Percentiles rank a stretch among this genome's conserved stretches.
Conservation (phyloP, 2,888 invertebrate genomes). For the Vesta saturnalis region DNA sequence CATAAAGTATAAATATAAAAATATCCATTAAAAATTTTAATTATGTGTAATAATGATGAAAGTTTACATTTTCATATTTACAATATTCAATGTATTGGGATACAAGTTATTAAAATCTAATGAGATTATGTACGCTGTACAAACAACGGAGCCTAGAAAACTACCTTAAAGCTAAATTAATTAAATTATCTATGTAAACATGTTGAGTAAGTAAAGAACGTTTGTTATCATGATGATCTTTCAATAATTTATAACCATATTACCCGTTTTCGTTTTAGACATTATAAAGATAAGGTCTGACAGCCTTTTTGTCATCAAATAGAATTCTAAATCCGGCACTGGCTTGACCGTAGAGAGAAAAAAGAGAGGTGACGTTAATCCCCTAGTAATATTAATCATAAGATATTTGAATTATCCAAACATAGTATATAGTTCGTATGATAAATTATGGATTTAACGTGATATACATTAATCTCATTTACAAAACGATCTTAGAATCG, state of each 20-base stretch:
- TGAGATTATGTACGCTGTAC: not conserved
- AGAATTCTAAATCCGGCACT: slow-evolving; percentile 7
- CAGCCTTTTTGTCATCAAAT: slow-evolving; percentile 9
- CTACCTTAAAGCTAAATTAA: not conserved
- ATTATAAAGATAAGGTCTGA: not conserved
- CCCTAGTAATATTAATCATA: slow-evolving; percentile 25
- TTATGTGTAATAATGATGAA: too few species aligned
- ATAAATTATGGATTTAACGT: slow-evolving; percentile 24
- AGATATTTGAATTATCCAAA: slow-evolving; percentile 28
- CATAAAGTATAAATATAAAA: too few species aligned
- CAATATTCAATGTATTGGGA: too few species aligned
- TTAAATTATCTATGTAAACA: slow-evolving; percentile 11
- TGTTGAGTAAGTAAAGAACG: slow-evolving; percentile 3
- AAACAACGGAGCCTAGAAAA: not conserved
- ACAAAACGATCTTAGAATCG: slow-evolving; percentile 17
- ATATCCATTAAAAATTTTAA: too few species aligned
- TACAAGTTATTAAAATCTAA: too few species aligned
- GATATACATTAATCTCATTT: slow-evolving; percentile 20
- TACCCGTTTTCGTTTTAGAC: not conserved
- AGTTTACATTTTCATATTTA: too few species aligned
- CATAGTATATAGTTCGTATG: slow-evolving; percentile 18
- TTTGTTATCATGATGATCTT: not conserved
- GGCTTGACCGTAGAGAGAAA: slow-evolving; percentile 8
- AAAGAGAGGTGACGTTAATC: slow-evolving; percentile 11
- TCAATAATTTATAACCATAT: slow-evolving; percentile 10